Conservation (phyloP, 1,140 invertebrate genomes). For the Aricia agestis region DNA sequence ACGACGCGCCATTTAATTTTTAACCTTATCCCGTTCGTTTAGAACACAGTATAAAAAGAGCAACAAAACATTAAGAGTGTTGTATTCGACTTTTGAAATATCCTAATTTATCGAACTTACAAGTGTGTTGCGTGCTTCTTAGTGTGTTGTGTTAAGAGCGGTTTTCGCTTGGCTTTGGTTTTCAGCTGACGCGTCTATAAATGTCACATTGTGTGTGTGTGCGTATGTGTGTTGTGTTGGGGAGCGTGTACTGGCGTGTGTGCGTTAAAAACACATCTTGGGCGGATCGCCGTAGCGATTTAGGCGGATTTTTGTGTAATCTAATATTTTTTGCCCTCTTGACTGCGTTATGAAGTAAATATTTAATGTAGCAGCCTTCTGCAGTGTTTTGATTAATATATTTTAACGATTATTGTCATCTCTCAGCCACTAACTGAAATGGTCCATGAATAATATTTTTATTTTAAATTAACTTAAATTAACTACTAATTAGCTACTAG, state of each 20-base stretch:
- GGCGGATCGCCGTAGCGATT: slow-evolving; percentile 51
- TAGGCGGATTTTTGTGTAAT: slow-evolving; percentile 55
- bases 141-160: slow-evolving; percentile 29
- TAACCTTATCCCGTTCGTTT: slow-evolving; percentile 23
- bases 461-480: too few species aligned
- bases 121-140: slow-evolving; percentile 36
- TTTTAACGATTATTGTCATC: neutral
- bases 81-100: slow-evolving; percentile 70
- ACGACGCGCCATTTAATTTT: slow-evolving; percentile 28
- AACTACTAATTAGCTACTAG: too few species aligned
- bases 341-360: slow-evolving; percentile 12
- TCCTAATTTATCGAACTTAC: slow-evolving; percentile 58
- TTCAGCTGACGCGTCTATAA: slow-evolving; percentile 71
- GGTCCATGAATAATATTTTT: neutral
- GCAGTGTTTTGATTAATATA: neutral
- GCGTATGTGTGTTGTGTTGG: slow-evolving; percentile 23
- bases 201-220: slow-evolving; percentile 43
- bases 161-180: slow-evolving; percentile 36
- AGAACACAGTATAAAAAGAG: slow-evolving; percentile 29
- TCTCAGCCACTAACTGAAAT: neutral
- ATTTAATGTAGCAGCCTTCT: neutral
- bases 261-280: slow-evolving; percentile 67
- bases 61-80: slow-evolving; percentile 41
- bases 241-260: slow-evolving; percentile 45
- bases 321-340: slow-evolving; percentile 37